phyloP scores from a whole-genome alignment of 2,888 invertebrate species.

The Eretmocerus hayati region DNA sequence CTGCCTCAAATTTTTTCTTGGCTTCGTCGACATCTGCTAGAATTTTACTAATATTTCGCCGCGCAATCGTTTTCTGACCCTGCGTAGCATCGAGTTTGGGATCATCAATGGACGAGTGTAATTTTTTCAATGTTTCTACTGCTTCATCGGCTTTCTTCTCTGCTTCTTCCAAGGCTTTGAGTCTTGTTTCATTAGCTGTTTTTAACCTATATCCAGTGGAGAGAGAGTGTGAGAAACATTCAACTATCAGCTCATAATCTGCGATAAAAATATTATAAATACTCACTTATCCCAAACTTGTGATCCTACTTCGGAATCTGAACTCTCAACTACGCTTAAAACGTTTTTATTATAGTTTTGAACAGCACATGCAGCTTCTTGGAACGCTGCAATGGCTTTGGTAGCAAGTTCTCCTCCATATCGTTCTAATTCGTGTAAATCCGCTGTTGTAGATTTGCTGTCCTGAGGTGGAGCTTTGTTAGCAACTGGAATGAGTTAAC shows the following conservation, averaged over 20 bases:
- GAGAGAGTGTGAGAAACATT: too few species aligned
- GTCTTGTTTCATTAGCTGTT: slow-evolving; percentile 54
- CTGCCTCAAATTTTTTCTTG: slow-evolving; percentile 54
- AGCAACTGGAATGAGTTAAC: slow-evolving; percentile 30
- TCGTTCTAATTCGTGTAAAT: slow-evolving; percentile 53
- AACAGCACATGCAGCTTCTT: slow-evolving; percentile 55
- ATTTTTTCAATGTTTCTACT: slow-evolving; percentile 44
- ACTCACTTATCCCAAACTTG: slow-evolving; percentile 37
- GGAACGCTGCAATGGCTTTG: slow-evolving; percentile 62
- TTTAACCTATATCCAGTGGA: slow-evolving; percentile 52
- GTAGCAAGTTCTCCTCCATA: slow-evolving; percentile 53
- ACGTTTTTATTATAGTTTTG: slow-evolving; percentile 50
- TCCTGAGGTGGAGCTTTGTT: slow-evolving; percentile 32
- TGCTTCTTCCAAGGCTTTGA: slow-evolving; percentile 52
- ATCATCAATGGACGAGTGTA: slow-evolving; percentile 46
- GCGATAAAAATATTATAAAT: too few species aligned
- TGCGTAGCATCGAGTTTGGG: slow-evolving; percentile 43
- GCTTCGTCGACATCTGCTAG: slow-evolving; percentile 55
- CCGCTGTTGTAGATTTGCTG: slow-evolving; percentile 32
- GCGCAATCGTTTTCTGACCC: slow-evolving; percentile 38
- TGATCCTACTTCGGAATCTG: slow-evolving; percentile 24
- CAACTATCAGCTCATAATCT: too few species aligned
- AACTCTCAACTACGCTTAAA: slow-evolving; percentile 33
- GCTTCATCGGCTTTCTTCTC: slow-evolving; percentile 57
- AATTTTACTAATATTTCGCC: slow-evolving; percentile 43